Base-by-base conservation (phyloP, 1,140 invertebrate genomes). In the Diorhabda sublineata region DNA sequence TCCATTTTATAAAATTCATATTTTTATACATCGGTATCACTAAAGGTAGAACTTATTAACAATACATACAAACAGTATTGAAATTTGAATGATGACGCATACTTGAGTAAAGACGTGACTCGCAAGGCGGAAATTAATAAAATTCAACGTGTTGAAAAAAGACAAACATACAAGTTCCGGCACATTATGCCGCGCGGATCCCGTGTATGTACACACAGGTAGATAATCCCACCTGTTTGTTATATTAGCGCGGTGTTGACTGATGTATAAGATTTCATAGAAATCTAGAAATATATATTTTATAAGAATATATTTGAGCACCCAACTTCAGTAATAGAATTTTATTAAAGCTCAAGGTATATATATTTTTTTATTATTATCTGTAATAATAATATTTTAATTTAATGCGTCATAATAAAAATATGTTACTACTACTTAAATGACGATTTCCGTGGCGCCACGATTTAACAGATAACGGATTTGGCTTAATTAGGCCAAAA, bases 71-170 rank as follows among this genome's bases (percentile, higher is more conserved):
- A 52, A 52, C 47, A 52, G n/a, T 52, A 52, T 52, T 52, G n/a
- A 52, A 52, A 52, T 52, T 52, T 52, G n/a, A 52, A 52, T 52
- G 47, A n/a, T 52, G 47, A 52, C 47, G 47, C 47, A 52, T 52
- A 52, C 6, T 52, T 52, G 6, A 52, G 47, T n/a, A 8, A 52
- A n/a, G 47, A 52, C 47, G 47, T 52, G 47, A 52, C 47, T 8
- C 6, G 47, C 6, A 52, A 52, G 47, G 6, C 47, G 47, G 47
- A 52, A 52, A 52, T 52, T 52, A 0, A 8, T 52, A 6, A n/a
- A 52, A 26, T 2, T 52, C 47, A 2, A 52, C 47, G 47, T 52
- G 47, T 52, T 52, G 47, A 4, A 52, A 52, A 52, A n/a, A 52
- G 47, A 52, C 47, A n/a, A n/a, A 52, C 6, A 52, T 52, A 6